Conservation (phyloP, 2,797 vertebrate genomes). For the Siniperca obscura region DNA sequence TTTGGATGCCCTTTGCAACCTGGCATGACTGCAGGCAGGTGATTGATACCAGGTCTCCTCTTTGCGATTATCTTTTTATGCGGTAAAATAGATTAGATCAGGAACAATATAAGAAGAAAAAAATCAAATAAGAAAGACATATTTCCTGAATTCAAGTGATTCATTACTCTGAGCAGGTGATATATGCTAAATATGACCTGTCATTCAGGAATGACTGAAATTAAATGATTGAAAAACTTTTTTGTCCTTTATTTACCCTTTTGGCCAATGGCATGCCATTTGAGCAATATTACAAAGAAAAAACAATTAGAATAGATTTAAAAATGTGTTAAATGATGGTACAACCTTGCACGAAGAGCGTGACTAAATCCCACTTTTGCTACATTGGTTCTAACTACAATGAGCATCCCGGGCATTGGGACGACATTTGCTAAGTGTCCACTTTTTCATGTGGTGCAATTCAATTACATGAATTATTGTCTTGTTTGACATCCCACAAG, state of each 20-base stretch:
- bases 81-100: constrained; percentile 62
- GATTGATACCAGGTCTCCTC: constrained; percentile 64
- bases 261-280: constrained; percentile 2
- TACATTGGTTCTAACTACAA: neutral
- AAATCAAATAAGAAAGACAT: constrained; percentile 46
- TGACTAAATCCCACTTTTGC: neutral
- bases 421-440: neutral
- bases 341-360: neutral
- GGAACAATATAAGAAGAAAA: constrained; percentile 50
- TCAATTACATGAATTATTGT: neutral
- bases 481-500: neutral
- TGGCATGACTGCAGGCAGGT: constrained; percentile 57
- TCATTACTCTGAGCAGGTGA: constrained; percentile 48
- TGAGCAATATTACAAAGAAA: neutral
- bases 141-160: constrained; percentile 49
- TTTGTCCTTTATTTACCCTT: constrained; percentile 46
- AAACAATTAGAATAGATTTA: neutral
- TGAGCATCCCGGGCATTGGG: neutral
- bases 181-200: constrained; percentile 42
- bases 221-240: constrained; percentile 40
- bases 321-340: neutral
- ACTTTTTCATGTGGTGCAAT: too few relatives aligned
- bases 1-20: constrained; percentile 65
- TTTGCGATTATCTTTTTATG: constrained; percentile 60
- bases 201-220: constrained; percentile 32